Base-by-base conservation (phyloP, 2,113 vertebrate species). In the Hippopotamus amphibius region DNA sequence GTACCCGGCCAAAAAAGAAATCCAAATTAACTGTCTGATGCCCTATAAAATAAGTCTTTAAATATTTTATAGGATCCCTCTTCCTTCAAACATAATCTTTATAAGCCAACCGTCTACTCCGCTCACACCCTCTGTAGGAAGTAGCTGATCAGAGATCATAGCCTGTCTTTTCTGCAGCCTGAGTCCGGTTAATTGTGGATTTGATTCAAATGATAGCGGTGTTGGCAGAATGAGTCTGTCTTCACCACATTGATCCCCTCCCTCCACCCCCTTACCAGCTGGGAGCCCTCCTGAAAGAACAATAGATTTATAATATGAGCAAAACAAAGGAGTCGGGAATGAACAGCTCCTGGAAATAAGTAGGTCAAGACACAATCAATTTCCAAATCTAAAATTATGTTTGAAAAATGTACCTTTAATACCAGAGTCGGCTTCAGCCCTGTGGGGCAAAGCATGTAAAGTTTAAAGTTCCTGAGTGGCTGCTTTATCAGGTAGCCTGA, bases 371-470 rank as follows among this genome's bases (percentile, higher is more conserved):
- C 97, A 97, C 87, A 94, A 97, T 97, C 97, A 97, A 98, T 97
- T 98, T 97, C 97, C 95, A 98, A 97, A 98, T 98, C 98, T 97
- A 90, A 98, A 98, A 98, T 98, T 91, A 98, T 96, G 97, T 97
- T 98, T 98, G 97, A 88, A 95, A 98, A 98, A 97, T 50, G 48
- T 92, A 81, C 92, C 96, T 97, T 97, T 98, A 98, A 97, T 95
- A 95, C 72, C 72, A 83, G 94, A 97, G 91, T 66, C 84, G 69
- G 93, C 93, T 94, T 88, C 16, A n/a, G 55, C 93, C 97, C 97
- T 80, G 74, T 92, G 97, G 98, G 97, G 94, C 85, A 94, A 95
- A 96, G 90, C 94, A 19, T 84, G 92, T 71, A 88, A 2, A 43
- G 93, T 96, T 97, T 93, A 91, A 97, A 96, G 98, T 86, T 97